Conservation (phyloP, 2,797 vertebrate species). For the Sciurus vulgaris region DNA sequence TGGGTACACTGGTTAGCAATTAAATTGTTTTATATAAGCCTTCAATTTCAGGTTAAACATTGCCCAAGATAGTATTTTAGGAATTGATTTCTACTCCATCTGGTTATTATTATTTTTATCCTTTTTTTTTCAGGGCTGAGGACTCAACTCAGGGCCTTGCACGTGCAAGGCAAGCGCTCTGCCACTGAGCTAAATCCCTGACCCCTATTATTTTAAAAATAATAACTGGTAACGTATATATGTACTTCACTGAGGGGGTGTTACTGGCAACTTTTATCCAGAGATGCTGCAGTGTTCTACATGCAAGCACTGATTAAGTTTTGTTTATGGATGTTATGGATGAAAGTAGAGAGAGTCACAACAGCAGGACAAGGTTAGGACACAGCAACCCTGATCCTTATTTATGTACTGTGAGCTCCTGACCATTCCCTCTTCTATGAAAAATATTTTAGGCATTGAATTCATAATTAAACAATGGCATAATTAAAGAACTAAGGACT, state of each 20-base stretch:
- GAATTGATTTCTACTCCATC: conserved; percentile 60
- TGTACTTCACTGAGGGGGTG: neutral
- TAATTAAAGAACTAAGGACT: conserved; percentile 22
- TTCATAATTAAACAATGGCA: neutral
- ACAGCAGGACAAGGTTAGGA: neutral
- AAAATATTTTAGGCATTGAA: neutral
- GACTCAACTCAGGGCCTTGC: too few species aligned
- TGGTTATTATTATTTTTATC: conserved; percentile 36
- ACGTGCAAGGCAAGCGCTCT: too few species aligned
- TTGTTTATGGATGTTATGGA: neutral
- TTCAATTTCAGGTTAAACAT: conserved; percentile 50
- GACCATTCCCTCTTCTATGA: neutral
- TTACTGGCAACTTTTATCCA: neutral
- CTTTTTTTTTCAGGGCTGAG: too few species aligned
- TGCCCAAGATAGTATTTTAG: conserved; percentile 16
- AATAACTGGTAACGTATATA: conserved; percentile 23
- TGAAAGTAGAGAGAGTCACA: neutral
- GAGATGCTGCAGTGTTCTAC: neutral
- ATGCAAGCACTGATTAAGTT: neutral
- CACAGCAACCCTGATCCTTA: neutral
- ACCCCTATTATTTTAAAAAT: conserved; percentile 18
- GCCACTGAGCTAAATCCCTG: too few species aligned
- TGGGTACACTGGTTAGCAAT: neutral
- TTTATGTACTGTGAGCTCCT: neutral
- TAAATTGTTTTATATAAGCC: conserved; percentile 42